Evolutionary conservation across 2,797 vertebrate genomes (phyloP).

Genomic region (Sternotherus odoratus): DNA sequence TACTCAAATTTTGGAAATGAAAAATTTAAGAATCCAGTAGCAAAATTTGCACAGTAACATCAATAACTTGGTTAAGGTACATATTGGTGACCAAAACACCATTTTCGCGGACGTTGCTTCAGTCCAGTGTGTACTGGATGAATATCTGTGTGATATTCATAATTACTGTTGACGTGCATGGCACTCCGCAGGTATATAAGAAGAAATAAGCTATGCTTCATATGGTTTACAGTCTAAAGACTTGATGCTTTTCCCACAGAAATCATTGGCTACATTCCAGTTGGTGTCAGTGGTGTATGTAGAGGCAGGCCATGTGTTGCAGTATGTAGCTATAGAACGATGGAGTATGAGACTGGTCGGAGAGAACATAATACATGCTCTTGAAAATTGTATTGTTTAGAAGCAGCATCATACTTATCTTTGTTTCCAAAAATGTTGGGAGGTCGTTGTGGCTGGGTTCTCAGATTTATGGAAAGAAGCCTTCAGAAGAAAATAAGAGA

Average conservation of each 20-base stretch:
- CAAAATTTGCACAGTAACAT: neutral
- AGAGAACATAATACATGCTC: fast-evolving
- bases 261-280: neutral
- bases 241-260: neutral
- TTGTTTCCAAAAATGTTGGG: neutral
- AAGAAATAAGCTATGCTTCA: neutral
- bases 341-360: neutral
- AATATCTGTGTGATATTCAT: fast-evolving
- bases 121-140: fast-evolving
- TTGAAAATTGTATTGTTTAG: neutral
- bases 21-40: neutral
- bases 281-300: fast-evolving
- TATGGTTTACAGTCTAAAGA: neutral
- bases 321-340: neutral
- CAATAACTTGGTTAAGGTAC: neutral
- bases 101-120: neutral
- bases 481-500: neutral
- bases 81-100: neutral
- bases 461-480: neutral
- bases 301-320: neutral
- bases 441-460: neutral
- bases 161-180: neutral
- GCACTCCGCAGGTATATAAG: neutral
- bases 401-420: fast-evolving
- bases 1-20: neutral